Evolutionary conservation across 2,888 invertebrate species (phyloP).

Genomic region (Antheraea assamensis): DNA sequence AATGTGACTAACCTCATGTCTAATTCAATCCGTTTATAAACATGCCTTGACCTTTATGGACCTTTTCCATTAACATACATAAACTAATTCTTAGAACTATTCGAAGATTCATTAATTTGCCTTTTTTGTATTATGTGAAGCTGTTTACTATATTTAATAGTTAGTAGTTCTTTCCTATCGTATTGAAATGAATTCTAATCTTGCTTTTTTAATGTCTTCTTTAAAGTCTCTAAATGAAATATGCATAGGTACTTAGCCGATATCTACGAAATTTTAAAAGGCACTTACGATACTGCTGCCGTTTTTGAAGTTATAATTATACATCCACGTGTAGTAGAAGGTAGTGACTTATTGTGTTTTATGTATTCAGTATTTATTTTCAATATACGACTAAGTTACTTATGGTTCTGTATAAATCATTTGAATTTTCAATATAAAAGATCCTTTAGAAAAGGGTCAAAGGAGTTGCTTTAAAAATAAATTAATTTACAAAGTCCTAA

Average conservation of each 20-base stretch:
- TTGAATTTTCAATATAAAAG: neutral
- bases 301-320: neutral
- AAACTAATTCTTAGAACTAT: constrained; percentile 51
- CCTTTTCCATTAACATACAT: constrained; percentile 55
- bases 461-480: neutral
- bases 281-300: neutral
- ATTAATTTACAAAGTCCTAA: constrained; percentile 9
- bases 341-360: neutral
- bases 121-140: constrained; percentile 45
- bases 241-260: constrained; percentile 46
- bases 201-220: constrained; percentile 55
- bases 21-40: constrained; percentile 52
- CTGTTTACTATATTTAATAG: constrained; percentile 50
- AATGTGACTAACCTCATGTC: constrained; percentile 46
- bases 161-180: constrained; percentile 45
- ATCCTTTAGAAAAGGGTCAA: neutral
- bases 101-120: constrained; percentile 48
- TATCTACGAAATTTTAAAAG: constrained; percentile 15
- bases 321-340: neutral
- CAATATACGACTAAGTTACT: neutral
- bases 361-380: neutral
- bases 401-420: neutral
- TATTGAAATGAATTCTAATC: constrained; percentile 52
- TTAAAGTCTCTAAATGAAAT: constrained; percentile 50
- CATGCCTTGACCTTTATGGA: constrained; percentile 54